phyloP scores from a whole-genome alignment of 2,797 vertebrate species.

The Tenualosa thibaudeaui region DNA sequence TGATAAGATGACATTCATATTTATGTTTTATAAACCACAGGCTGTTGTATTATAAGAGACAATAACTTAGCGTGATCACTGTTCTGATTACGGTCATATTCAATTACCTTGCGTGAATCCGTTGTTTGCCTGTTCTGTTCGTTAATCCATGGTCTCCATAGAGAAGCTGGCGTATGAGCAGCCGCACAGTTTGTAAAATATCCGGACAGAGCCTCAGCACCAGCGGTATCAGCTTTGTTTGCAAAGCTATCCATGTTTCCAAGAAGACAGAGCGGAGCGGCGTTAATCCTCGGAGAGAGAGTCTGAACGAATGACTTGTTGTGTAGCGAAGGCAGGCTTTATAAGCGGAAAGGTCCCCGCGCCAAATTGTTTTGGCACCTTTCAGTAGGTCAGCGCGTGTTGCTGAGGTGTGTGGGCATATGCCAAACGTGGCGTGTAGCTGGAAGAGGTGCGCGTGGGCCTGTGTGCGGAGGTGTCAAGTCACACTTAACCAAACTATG shows the following conservation, averaged over 20 bases:
- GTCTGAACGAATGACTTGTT: constrained; percentile 34
- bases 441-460: neutral
- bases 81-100: neutral
- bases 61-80: neutral
- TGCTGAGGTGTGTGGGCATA: constrained; percentile 57
- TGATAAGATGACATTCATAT: neutral
- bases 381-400: constrained; percentile 11
- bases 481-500: constrained; percentile 59
- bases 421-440: constrained; percentile 48
- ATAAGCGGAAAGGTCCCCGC: constrained; percentile 60
- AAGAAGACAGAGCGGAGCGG: constrained; percentile 23
- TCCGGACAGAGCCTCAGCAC: neutral
- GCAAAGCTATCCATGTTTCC: constrained; percentile 57
- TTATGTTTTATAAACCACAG: too few relatives aligned
- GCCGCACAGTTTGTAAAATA: constrained; percentile 28
- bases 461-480: constrained; percentile 62
- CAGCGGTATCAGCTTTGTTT: constrained; percentile 39
- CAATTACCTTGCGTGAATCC: constrained; percentile 51
- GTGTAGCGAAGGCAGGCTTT: constrained; percentile 33
- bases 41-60: neutral
- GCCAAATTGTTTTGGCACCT: constrained; percentile 73
- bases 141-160: constrained; percentile 73
- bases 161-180: neutral
- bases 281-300: constrained; percentile 36
- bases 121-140: neutral